These are phyloP conservation scores for Mormyrus hasselquistii DNA, from an alignment of 2,797 vertebrate species.

Conservation along the genomic window DNA sequence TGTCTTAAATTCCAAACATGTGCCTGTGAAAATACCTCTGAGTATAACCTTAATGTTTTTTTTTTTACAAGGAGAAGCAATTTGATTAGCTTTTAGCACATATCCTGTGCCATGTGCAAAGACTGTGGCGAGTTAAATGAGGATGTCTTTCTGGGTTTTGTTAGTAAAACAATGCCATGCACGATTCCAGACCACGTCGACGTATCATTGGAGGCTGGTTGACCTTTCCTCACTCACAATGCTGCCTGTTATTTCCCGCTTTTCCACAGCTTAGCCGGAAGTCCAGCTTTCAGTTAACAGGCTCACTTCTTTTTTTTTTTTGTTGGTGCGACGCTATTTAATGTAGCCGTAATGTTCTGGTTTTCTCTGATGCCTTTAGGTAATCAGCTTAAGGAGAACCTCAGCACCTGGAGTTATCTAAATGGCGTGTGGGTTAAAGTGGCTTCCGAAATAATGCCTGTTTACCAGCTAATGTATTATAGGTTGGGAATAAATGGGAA, in stretches of 20 bases:
- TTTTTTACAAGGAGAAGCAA: not conserved
- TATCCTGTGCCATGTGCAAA: not conserved
- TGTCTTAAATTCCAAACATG: not conserved
- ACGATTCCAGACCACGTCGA: not conserved
- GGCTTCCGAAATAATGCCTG: not conserved
- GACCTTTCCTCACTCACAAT: not conserved
- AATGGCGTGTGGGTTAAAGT: not conserved
- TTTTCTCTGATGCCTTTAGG: not conserved
- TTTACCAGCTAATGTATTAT: not conserved
- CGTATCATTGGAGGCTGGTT: not conserved
- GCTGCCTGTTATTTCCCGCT: not conserved
- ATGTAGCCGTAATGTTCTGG: not conserved
- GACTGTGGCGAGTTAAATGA: not conserved
- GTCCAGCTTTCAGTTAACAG: not conserved
- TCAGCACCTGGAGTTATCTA: not conserved
- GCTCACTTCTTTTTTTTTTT: not conserved
- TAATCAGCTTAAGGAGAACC: not conserved
- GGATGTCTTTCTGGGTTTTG: not conserved
- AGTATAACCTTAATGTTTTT: not conserved
- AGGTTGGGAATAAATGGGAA: not conserved
- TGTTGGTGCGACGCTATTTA: not conserved
- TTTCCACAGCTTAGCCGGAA: not conserved
- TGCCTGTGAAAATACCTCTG: not conserved
- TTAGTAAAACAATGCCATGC: not conserved
- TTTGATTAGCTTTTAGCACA: not conserved